These are phyloP conservation scores for Eutolmus rufibarbis DNA, from an alignment of 2,888 invertebrate species.

Conservation along the genomic window DNA sequence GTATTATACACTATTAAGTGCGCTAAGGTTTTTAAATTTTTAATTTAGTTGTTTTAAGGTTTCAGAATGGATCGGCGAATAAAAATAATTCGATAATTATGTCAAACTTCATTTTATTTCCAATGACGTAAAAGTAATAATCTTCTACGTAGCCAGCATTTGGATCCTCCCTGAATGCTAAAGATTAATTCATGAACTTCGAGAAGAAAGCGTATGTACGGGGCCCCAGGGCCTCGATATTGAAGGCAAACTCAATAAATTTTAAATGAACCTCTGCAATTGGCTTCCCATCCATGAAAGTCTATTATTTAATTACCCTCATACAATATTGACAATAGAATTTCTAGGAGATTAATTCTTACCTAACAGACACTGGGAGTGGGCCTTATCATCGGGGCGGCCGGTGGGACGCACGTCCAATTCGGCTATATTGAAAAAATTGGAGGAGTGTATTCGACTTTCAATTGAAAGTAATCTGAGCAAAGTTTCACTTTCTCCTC, in stretches of 20 bases:
- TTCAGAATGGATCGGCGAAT: neutral
- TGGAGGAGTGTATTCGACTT: slow-evolving; percentile 7
- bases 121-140: neutral
- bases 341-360: slow-evolving; percentile 27
- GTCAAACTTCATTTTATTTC: neutral
- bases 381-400: neutral
- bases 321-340: slow-evolving; percentile 32
- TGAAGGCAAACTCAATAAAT: slow-evolving; percentile 10
- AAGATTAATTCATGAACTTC: neutral
- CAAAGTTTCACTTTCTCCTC: neutral
- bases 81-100: neutral
- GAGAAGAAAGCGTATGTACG: neutral
- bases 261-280: neutral
- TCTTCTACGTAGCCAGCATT: neutral
- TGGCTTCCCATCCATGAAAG: neutral
- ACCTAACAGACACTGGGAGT: neutral
- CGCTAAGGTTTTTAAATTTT: neutral
- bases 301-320: slow-evolving; percentile 21
- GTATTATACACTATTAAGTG: too few species aligned
- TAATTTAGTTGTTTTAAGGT: neutral
- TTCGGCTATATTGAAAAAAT: neutral
- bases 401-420: neutral
- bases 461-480: neutral
- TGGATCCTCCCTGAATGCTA: neutral
- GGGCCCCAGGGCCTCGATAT: neutral